Evolutionary conservation across 2,113 vertebrate species (phyloP).

Genomic region (Noctilio leporinus): DNA sequence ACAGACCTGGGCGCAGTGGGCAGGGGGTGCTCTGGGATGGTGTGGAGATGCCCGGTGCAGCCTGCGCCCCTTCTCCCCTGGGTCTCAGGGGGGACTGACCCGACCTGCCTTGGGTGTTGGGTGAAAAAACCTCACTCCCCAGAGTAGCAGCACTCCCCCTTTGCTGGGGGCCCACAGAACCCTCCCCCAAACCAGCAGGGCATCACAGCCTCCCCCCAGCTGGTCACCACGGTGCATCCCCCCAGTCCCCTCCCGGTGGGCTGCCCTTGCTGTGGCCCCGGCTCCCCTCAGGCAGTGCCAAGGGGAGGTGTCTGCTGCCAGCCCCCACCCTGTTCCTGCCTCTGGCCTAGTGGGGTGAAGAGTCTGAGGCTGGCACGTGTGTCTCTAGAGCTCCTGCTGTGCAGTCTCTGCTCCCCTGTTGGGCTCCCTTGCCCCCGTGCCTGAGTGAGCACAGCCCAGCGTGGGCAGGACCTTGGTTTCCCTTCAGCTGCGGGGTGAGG

Average conservation of each 20-base stretch:
- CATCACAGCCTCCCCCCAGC: accelerated
- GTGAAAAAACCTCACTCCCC: neutral
- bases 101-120: neutral
- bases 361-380: neutral
- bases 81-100: neutral
- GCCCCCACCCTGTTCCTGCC: neutral
- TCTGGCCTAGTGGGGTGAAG: neutral
- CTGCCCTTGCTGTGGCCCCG: neutral
- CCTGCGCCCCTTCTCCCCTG: neutral
- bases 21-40: neutral
- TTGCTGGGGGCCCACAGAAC: neutral
- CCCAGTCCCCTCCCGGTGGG: neutral
- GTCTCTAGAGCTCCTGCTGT: neutral
- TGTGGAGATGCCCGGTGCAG: too few relatives aligned
- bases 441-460: neutral
- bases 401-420: neutral
- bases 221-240: accelerated
- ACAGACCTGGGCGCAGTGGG: neutral
- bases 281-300: neutral
- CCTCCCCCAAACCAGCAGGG: neutral
- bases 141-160: neutral
- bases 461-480: neutral
- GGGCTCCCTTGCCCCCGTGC: neutral
- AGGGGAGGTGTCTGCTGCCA: neutral
- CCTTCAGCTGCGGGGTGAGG: neutral